Percentiles rank a stretch among this genome's conserved stretches.
These are phyloP conservation scores for Neomonachus schauinslandi DNA, from an alignment of 2,113 vertebrate genomes.

Conservation along the genomic window DNA sequence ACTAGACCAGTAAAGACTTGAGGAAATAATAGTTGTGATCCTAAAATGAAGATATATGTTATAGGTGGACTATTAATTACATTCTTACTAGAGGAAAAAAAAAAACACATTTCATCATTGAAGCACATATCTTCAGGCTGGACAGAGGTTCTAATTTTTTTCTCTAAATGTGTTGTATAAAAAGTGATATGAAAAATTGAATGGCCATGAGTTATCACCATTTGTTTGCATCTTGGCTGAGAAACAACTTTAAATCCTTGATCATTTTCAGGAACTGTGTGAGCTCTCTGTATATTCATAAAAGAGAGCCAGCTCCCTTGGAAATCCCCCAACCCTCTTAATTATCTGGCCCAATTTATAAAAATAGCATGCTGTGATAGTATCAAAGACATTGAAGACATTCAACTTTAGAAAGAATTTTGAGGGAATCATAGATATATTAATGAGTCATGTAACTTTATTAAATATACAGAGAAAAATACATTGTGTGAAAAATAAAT, in stretches of 20 bases:
- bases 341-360: conserved; percentile 39
- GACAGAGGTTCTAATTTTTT: not conserved
- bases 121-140: not conserved
- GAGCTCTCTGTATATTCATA: not conserved
- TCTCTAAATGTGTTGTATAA: not conserved
- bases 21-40: not conserved
- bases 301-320: conserved; percentile 13
- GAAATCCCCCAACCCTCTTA: conserved; percentile 9
- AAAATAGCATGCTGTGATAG: not conserved
- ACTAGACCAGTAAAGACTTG: not conserved
- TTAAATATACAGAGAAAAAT: not conserved
- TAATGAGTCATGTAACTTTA: not conserved
- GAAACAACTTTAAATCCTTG: conserved; percentile 44
- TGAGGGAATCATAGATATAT: not conserved
- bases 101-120: not conserved
- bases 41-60: not conserved
- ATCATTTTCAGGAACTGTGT: conserved; percentile 23
- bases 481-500: not conserved
- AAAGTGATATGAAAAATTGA: not conserved
- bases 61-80: not conserved
- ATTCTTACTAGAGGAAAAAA: not conserved
- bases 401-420: not conserved
- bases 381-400: conserved; percentile 41
- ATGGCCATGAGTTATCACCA: not conserved
- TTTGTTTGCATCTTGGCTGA: conserved; percentile 30